These are phyloP conservation scores for Vireo altiloquus DNA, from an alignment of 2,113 vertebrate genomes.

Conservation along the genomic window DNA sequence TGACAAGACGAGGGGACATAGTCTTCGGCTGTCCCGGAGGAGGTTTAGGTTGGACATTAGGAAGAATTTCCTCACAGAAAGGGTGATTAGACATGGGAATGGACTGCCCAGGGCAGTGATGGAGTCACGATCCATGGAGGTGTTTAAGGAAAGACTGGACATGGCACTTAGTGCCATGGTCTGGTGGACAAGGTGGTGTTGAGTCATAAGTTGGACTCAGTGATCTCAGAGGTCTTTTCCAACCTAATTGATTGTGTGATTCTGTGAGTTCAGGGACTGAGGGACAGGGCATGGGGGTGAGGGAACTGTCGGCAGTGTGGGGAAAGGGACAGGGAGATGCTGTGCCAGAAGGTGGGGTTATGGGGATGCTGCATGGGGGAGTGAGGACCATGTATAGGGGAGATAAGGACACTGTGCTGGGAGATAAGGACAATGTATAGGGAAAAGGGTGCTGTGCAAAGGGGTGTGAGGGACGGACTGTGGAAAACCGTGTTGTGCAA, in stretches of 20 bases:
- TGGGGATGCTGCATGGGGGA: background rate
- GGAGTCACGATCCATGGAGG: too few relatives aligned
- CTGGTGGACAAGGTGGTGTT: background rate
- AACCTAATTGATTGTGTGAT: background rate
- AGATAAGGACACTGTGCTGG: background rate
- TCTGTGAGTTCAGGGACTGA: background rate
- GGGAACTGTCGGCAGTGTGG: background rate
- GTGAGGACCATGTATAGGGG: background rate
- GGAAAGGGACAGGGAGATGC: background rate
- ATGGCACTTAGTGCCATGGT: background rate
- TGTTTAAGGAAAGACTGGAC: background rate
- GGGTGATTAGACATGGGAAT: background rate
- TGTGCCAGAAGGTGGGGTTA: background rate
- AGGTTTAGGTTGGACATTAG: background rate
- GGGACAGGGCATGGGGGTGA: background rate
- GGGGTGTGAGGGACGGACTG: too few relatives aligned
- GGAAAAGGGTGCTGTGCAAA: background rate
- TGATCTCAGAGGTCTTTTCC: background rate
- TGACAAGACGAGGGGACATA: background rate
- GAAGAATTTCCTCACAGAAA: background rate
- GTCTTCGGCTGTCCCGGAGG: rapidly evolving
- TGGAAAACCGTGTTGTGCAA: background rate
- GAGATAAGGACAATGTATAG: background rate
- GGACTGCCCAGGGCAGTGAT: background rate
- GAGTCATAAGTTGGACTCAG: background rate